A percentile compares a stretch with the other conserved stretches of the same genome.
These are phyloP conservation scores for Delichon dasypus DNA, from an alignment of 2,797 vertebrate species.

Conservation along the genomic window DNA sequence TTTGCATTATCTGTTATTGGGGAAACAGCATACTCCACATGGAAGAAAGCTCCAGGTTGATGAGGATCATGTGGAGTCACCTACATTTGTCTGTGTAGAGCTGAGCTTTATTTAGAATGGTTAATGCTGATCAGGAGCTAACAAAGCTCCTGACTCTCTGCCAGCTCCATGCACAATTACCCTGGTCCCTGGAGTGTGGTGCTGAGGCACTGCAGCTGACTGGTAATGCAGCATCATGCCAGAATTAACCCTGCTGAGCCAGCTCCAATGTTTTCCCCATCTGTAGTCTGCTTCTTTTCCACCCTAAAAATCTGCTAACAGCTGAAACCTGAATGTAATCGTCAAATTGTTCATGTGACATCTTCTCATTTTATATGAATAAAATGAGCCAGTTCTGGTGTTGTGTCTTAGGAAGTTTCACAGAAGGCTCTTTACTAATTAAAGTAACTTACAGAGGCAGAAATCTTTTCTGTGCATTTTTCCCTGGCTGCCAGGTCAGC, in stretches of 20 bases:
- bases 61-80: constrained; percentile 27
- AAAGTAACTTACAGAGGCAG: not conserved
- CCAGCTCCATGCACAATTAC: constrained; percentile 48
- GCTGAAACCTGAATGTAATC: not conserved
- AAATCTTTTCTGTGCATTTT: not conserved
- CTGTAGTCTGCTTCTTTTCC: constrained; percentile 33
- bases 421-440: not conserved
- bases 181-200: constrained; percentile 17
- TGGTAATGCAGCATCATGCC: constrained; percentile 47
- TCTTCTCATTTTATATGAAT: not conserved
- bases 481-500: not conserved
- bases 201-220: constrained; percentile 55
- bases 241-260: constrained; percentile 65
- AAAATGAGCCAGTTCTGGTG: not conserved
- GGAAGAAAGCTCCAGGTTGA: not conserved
- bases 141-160: constrained; percentile 46
- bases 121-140: constrained; percentile 53
- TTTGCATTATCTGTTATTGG: not conserved
- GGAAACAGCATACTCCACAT: not conserved
- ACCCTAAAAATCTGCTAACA: constrained; percentile 17
- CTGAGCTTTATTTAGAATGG: constrained; percentile 61
- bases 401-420: not conserved
- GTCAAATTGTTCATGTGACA: not conserved
- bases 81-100: constrained; percentile 18
- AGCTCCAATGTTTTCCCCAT: constrained; percentile 39